Evolutionary conservation across 2,113 vertebrate species (phyloP).

Genomic region (Falco punctatus): DNA sequence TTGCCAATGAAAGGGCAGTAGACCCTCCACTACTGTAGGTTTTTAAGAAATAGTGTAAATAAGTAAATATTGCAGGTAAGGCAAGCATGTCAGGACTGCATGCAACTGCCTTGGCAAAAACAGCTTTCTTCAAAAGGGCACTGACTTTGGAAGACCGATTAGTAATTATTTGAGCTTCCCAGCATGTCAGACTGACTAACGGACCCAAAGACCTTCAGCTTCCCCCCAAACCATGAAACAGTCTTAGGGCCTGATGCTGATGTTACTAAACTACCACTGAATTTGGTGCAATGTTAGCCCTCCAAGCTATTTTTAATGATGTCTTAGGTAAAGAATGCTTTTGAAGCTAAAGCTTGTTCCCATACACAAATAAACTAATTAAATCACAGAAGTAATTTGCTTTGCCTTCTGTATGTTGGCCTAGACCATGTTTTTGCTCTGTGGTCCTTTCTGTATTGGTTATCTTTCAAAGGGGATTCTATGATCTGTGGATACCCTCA

Average conservation of each 20-base stretch:
- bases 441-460: neutral
- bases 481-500: too few relatives aligned
- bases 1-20: neutral
- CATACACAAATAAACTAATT: neutral
- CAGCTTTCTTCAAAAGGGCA: neutral
- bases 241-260: neutral
- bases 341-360: neutral
- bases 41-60: neutral
- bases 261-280: neutral
- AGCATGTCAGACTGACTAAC: accelerated
- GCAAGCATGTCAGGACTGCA: neutral
- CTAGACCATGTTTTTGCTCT: neutral
- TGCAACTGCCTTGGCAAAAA: neutral
- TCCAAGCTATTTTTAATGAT: neutral
- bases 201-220: neutral
- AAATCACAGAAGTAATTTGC: neutral
- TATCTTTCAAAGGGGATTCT: neutral
- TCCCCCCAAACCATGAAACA: accelerated
- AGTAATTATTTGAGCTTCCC: neutral
- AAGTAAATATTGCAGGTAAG: neutral
- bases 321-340: neutral
- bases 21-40: accelerated
- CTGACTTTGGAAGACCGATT: neutral
- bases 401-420: neutral
- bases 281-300: neutral